These are phyloP conservation scores for Hepsetus odoe DNA, from an alignment of 2,113 vertebrate species.

Conservation along the genomic window DNA sequence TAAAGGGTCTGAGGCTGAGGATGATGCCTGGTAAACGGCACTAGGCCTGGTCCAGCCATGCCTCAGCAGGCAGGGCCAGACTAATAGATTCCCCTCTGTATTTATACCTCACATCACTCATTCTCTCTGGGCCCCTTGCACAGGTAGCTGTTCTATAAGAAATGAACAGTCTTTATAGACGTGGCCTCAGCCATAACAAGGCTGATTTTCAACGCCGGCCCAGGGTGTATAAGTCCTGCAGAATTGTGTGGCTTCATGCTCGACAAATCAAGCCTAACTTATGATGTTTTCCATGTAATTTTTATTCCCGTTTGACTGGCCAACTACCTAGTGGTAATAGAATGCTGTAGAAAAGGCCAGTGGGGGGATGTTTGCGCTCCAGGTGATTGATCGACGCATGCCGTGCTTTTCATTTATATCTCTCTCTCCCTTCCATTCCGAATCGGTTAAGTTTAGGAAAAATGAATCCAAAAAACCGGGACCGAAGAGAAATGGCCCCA, in stretches of 20 bases:
- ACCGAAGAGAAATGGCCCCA: slow-evolving; percentile 87
- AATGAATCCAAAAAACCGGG: slow-evolving; percentile 82
- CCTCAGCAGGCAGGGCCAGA: slow-evolving; percentile 77
- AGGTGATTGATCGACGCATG: slow-evolving; percentile 89
- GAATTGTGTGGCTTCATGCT: slow-evolving; percentile 92
- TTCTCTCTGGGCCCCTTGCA: slow-evolving; percentile 83
- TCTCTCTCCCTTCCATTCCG: slow-evolving; percentile 77
- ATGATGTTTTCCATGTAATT: slow-evolving; percentile 97
- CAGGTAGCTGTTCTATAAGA: slow-evolving; percentile 95
- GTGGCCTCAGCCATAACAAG: slow-evolving; percentile 88
- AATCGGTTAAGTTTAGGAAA: slow-evolving; percentile 97
- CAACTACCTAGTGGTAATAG: slow-evolving; percentile 95
- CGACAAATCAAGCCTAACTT: slow-evolving; percentile 98
- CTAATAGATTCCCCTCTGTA: slow-evolving; percentile 90
- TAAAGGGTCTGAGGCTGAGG: background rate
- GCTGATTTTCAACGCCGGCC: slow-evolving; percentile 88
- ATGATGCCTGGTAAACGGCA: slow-evolving; percentile 65
- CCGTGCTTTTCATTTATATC: slow-evolving; percentile 93
- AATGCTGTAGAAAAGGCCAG: slow-evolving; percentile 88
- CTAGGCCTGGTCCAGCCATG: slow-evolving; percentile 61
- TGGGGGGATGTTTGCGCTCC: slow-evolving; percentile 83
- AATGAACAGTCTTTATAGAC: slow-evolving; percentile 99
- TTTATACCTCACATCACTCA: slow-evolving; percentile 94
- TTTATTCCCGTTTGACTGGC: slow-evolving; percentile 97
- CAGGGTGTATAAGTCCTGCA: slow-evolving; percentile 88